Base-by-base conservation (phyloP, 1,140 invertebrate genomes). In the Propsilocerus akamusi region DNA sequence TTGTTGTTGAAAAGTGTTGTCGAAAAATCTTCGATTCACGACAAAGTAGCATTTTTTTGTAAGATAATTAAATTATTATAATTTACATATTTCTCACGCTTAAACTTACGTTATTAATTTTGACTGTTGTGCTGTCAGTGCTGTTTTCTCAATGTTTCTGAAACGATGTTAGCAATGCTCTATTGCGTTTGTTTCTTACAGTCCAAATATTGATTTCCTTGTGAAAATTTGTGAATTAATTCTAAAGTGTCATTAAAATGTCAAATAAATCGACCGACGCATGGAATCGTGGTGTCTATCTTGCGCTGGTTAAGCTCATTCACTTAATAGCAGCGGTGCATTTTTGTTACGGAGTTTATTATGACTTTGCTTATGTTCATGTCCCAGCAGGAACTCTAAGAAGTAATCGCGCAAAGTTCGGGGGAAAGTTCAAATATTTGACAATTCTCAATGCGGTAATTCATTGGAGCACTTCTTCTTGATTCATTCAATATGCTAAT, bases 361-460 rank as follows among this genome's bases (percentile, higher is more conserved):
- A 83, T 65, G 81, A 83, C 67, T 80, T 73, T 59, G 68, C 56
- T 49, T 77, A 77, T 58, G 81, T 83, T 20, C 66, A 72, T 49
- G 68, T 84, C 47, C 83, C 83, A 10, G 49, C 53, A 17, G 63
- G 61, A 54, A 67, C 71, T 12, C 59, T 60, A 50, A 70, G 4
- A n/a, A 22, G 57, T 25, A 58, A 57, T 53, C 66, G 55, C 34
- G 65, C 63, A 57, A 56, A 55, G 23, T 74, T 68, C 62, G 84
- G 78, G 50, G 82, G 83, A 54, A 90, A 89, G 69, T 80, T 90
- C 52, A 90, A 89, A 70, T 93, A 81, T 67, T 72, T 92, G 50
- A 91, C 88, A 22, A 86, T 83, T 59, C 78, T 84, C 72, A 72
- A 87, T 73, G 81, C 78, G 67, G 86, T 92, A 75, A 75, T 80